Base-by-base conservation (phyloP, 1,140 invertebrate genomes). In the Tetramorium simillimum region DNA sequence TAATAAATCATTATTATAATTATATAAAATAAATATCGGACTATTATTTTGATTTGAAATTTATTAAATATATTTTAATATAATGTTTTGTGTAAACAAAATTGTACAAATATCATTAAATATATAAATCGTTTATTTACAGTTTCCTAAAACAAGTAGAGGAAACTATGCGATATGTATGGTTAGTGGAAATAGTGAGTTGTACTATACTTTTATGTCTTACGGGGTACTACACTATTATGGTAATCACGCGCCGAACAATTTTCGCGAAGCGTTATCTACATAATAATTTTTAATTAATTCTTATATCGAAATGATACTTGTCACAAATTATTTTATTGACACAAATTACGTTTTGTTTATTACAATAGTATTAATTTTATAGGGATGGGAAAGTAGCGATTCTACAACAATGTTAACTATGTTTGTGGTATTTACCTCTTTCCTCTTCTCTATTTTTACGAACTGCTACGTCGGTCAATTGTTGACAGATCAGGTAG, bases 401-500 rank as follows among this genome's bases (percentile, higher is more conserved):
- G 88, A 85, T 16, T 43, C 77, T 16, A 86, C 49, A 18, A 67
- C 69, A 2, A 51, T 81, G n/a, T 18, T 86, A 53, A 63, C 65
- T 16, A 84, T 65, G 62, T 18, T 7, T 40, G 72, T 77, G 3
- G 2, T 89, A 3, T 67, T 88, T 2, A 84, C 89, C 65, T 92
- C 92, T 73, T 92, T 89, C 16, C 69, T 69, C 9, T 91, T 86
- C 46, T 62, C 58, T 40, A 86, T 90, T 86, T 92, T 91, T 53
- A 90, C 90, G 60, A 78, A 88, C 6, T 93, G 92, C n/a, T 89
- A 92, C 72, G 91, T 93, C 6, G 91, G 92, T 4, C 89, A 93
- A 78, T 46, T 92, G 24, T 76, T 92, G 2, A 89, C 86, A 6
- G 60, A 92, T 33, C 85, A 93, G 70, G 92, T 91, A 90, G 21